Evolutionary conservation across 92 coral and sea anemone genomes (phyloP).

Genomic region (Porites cylindrica): DNA sequence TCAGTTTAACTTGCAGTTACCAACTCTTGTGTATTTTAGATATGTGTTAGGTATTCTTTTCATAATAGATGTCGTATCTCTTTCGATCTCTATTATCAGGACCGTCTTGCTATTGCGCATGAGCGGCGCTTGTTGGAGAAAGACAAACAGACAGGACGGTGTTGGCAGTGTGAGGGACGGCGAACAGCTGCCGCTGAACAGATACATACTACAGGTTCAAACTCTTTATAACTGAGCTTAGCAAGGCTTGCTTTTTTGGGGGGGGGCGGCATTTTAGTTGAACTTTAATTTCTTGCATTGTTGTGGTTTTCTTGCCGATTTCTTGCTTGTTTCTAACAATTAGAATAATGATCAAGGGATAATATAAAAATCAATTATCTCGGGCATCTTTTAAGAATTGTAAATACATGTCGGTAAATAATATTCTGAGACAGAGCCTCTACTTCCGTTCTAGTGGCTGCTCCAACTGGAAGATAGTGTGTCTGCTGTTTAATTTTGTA

Average conservation of each 20-base stretch:
- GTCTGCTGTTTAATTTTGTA: not conserved
- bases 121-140: constrained; percentile 91
- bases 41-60: not conserved
- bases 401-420: not conserved
- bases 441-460: not conserved
- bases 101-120: constrained; percentile 91
- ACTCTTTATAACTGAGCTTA: too few species aligned
- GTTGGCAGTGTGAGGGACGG: constrained; percentile 84
- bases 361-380: too few species aligned
- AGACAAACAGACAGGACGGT: constrained; percentile 87
- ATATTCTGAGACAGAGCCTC: not conserved
- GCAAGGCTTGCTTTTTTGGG: too few species aligned
- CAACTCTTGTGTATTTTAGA: too few species aligned
- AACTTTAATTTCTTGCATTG: too few species aligned
- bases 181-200: constrained; percentile 32
- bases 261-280: too few species aligned
- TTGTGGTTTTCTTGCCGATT: too few species aligned
- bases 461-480: not conserved
- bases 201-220: not conserved
- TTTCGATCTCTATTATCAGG: constrained; percentile 52
- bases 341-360: too few species aligned
- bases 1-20: too few species aligned
- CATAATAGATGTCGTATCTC: not conserved
- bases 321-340: too few species aligned
- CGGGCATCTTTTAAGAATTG: not conserved